Conservation (phyloP, 2,113 vertebrate genomes). For the Cryptoleucopteryx plumbea region DNA sequence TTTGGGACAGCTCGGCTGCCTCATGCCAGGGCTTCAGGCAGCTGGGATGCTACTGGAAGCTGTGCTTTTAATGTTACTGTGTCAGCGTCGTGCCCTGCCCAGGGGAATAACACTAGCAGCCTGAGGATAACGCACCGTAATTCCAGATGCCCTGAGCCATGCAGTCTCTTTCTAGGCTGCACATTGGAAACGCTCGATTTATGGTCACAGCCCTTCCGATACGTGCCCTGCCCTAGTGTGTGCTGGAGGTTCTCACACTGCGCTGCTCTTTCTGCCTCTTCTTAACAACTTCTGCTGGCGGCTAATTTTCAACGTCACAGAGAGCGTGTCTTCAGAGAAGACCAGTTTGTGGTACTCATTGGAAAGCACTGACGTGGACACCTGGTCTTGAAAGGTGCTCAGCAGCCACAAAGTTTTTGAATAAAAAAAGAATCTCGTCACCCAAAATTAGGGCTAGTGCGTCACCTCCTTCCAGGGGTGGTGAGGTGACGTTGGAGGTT, state of each 20-base stretch:
- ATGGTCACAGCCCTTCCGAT: fast-evolving
- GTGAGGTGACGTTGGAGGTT: background rate
- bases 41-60: background rate
- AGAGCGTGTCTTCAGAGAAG: background rate
- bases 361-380: fast-evolving
- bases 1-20: background rate
- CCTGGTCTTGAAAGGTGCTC: background rate
- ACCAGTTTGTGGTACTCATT: background rate
- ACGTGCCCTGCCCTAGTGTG: fast-evolving
- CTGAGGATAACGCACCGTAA: background rate
- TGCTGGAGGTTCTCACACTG: background rate
- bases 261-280: background rate
- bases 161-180: background rate
- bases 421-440: background rate
- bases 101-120: background rate
- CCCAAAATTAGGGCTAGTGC: background rate
- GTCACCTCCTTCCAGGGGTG: background rate
- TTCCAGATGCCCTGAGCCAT: background rate
- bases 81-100: background rate
- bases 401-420: background rate
- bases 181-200: background rate
- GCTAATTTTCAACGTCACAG: background rate
- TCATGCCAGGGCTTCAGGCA: background rate
- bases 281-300: background rate
- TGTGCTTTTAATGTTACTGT: constrained; percentile 1